Conservation (phyloP, 37 sponge, comb jelly and placozoan genomes). For the Beroe ovata region DNA sequence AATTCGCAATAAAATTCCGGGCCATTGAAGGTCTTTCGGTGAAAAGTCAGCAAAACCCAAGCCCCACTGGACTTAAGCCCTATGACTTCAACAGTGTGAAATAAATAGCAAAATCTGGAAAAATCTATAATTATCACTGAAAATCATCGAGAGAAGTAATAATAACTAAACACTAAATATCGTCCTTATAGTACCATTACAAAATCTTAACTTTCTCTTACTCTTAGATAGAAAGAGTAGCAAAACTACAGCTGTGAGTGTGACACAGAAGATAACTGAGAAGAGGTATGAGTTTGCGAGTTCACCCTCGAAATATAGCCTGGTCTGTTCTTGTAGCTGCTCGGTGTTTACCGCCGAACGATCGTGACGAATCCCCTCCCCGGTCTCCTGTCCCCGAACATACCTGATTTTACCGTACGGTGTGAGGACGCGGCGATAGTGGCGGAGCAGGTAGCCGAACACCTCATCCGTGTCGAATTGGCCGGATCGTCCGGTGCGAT, state of each 20-base stretch:
- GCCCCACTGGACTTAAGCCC: no score
- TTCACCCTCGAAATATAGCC: neutral
- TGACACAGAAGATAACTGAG: neutral
- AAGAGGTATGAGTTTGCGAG: neutral
- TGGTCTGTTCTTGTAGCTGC: neutral
- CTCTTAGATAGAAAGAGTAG: neutral
- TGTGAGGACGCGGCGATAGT: constrained; percentile 42
- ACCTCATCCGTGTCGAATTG: constrained; percentile 33
- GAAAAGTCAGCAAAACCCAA: no score
- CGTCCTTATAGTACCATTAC: neutral
- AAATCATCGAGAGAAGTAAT: neutral
- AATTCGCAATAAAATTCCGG: no score
- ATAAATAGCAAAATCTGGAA: no score
- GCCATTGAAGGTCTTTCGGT: no score
- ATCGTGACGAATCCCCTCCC: neutral
- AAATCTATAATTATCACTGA: no score
- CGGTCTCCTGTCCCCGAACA: neutral
- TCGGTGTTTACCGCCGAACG: neutral
- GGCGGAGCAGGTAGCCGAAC: constrained; percentile 27
- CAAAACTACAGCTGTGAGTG: neutral
- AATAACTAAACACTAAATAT: neutral
- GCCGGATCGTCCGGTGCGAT: neutral
- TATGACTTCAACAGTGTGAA: no score
- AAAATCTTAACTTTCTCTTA: neutral
- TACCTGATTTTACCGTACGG: constrained; percentile 56